Evolutionary conservation across 2,888 invertebrate species (phyloP).

Genomic region (Drosophila planitibia): DNA sequence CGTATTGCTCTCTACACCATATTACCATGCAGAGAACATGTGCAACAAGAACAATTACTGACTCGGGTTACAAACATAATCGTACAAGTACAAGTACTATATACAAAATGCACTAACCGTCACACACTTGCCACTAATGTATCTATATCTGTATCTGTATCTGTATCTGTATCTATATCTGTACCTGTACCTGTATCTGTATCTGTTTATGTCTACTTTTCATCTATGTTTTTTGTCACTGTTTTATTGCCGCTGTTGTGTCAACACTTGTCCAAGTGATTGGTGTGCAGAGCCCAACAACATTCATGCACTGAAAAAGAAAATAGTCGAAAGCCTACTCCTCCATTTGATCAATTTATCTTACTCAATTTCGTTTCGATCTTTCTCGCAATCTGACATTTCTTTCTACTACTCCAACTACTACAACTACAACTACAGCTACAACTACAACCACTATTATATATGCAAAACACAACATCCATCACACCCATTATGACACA

Average conservation of each 20-base stretch:
- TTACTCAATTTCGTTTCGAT: slow-evolving; percentile 4
- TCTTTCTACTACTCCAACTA: background rate
- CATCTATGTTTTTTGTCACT: slow-evolving; percentile 16
- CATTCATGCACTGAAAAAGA: slow-evolving; percentile 30
- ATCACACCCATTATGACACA: slow-evolving; percentile 27
- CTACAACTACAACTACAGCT: slow-evolving; percentile 4
- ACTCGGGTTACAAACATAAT: slow-evolving; percentile 12
- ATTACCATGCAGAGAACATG: background rate
- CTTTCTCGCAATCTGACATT: slow-evolving; percentile 14
- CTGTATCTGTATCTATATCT: background rate
- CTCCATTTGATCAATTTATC: slow-evolving; percentile 8
- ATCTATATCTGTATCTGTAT: slow-evolving; percentile 1
- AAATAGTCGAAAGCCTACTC: slow-evolving; percentile 3
- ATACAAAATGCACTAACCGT: slow-evolving; percentile 23
- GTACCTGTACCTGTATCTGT: background rate
- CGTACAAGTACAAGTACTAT: slow-evolving; percentile 7
- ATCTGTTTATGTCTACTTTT: slow-evolving; percentile 12
- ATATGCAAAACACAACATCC: slow-evolving; percentile 15
- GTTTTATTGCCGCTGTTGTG: slow-evolving; percentile 31
- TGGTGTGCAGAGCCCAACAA: slow-evolving; percentile 29
- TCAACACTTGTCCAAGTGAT: slow-evolving; percentile 30
- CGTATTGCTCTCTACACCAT: background rate
- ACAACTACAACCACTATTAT: background rate
- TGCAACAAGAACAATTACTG: background rate
- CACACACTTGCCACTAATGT: slow-evolving; percentile 8